Base-by-base conservation (phyloP, 2,888 invertebrate species). In the Serrognathus titanus region DNA sequence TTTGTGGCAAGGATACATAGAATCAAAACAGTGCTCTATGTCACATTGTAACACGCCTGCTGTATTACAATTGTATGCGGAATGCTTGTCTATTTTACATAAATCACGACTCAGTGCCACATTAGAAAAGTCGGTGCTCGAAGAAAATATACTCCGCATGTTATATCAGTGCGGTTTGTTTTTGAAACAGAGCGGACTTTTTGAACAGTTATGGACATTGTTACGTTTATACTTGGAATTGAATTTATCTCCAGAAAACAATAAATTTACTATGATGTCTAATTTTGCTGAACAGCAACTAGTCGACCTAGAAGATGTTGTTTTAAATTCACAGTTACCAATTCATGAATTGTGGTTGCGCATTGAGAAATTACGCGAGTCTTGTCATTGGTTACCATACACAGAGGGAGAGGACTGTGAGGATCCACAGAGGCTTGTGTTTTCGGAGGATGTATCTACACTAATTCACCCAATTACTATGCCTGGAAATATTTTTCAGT, bases 151-250 rank as follows among this genome's bases (percentile, higher is more conserved):
- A 60, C 64, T 78, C 48, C 69, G 72, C 38, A 77, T 83, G 73
- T 66, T 83, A 48, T 80, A 81, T 61, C 82, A 79, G 71, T 83
- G 80, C 69, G 83, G 77, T 61, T 68, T 83, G 3, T 88, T 87
- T 69, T 71, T 88, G 13, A 82, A 86, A 51, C 90, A 90, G 69
- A 84, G 86, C 6, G 90, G 90, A 1, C 80, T 89, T 56, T 86
- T 85, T 81, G 91, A 91, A 77, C 85, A 85, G 68, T 83, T 92
- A 68, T 88, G 88, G 83, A 85, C 87, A 60, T 78, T 89, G 38
- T 74, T 91, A 47, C 84, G 86, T 70, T 77, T 90, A 70, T 86
- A 86, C 67, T 77, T 87, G 35, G 85, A 85, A 63, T 77, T 90
- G 63, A 89, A 87, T 79, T 80, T 88, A 60, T 79, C 81, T 1